phyloP scores from a whole-genome alignment of 2,888 invertebrate genomes.

The Leptinotarsa rubiginosa region DNA sequence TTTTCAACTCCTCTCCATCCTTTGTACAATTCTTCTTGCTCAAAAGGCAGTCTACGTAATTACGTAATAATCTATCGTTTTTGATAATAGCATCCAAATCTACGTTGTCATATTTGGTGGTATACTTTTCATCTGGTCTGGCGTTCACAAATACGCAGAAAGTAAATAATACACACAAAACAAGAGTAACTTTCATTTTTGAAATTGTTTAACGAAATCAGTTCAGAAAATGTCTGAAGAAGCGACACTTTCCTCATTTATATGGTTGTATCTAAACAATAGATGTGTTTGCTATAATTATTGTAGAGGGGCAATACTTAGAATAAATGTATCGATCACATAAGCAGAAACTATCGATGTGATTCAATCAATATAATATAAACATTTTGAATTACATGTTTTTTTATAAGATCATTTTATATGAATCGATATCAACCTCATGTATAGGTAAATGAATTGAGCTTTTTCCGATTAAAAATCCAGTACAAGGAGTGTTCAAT shows the following conservation, averaged over 20 bases:
- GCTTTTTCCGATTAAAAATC: not conserved
- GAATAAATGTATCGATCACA: conserved; percentile 6
- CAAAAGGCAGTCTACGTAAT: conserved; percentile 76
- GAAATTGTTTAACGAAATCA: not conserved
- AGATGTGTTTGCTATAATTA: not conserved
- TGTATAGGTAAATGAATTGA: not conserved
- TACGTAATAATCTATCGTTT: conserved; percentile 75
- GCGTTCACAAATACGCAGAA: conserved; percentile 39
- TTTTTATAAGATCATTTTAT: not conserved
- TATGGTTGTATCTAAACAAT: not conserved
- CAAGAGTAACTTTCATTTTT: conserved; percentile 44
- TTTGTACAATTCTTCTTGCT: conserved; percentile 75
- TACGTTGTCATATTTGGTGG: conserved; percentile 77
- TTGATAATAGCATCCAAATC: conserved; percentile 75
- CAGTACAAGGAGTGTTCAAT: not conserved
- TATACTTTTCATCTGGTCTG: conserved; percentile 65
- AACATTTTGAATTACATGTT: not conserved
- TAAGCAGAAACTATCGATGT: not conserved
- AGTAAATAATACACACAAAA: conserved; percentile 34
- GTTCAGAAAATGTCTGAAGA: conserved; percentile 4
- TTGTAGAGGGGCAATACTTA: conserved; percentile 6
- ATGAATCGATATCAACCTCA: not conserved
- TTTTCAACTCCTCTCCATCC: conserved; percentile 78
- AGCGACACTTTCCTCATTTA: conserved; percentile 20
- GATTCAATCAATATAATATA: not conserved